Evolutionary conservation across 2,113 vertebrate genomes (phyloP).

Genomic region (Lophotis ruficrista): DNA sequence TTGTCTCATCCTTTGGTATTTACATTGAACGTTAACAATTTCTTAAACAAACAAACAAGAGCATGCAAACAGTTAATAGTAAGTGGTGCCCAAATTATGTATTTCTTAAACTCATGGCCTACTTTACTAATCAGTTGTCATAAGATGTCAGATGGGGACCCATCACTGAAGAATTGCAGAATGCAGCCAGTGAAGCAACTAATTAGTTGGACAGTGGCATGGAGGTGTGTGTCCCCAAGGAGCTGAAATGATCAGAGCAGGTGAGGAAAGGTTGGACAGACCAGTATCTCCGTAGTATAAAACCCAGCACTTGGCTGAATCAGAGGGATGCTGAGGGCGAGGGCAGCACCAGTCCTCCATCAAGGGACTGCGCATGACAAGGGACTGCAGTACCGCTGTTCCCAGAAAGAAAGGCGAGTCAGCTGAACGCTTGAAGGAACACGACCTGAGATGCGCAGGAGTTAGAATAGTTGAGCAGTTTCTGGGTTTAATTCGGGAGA

Average conservation of each 20-base stretch:
- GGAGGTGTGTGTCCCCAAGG: constrained; percentile 72
- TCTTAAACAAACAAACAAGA: background rate
- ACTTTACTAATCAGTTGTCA: constrained; percentile 78
- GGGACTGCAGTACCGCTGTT: background rate
- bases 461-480: constrained; percentile 26
- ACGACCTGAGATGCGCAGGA: background rate
- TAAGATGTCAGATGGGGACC: constrained; percentile 74
- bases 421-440: constrained; percentile 57
- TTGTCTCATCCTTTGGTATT: background rate
- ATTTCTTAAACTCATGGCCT: constrained; percentile 74
- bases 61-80: constrained; percentile 66
- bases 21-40: background rate
- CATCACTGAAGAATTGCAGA: constrained; percentile 71
- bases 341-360: background rate
- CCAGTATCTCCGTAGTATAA: constrained; percentile 35
- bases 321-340: background rate
- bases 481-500: background rate
- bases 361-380: rapidly evolving
- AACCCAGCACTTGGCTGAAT: constrained; percentile 40
- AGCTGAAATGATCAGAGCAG: constrained; percentile 62
- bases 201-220: constrained; percentile 76
- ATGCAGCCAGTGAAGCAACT: constrained; percentile 75
- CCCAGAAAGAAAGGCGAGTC: constrained; percentile 25
- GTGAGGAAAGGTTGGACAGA: constrained; percentile 69
- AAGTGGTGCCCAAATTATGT: constrained; percentile 60